Evolutionary conservation across 1,140 invertebrate species (phyloP).

Genomic region (Drosophila mojavensis): DNA sequence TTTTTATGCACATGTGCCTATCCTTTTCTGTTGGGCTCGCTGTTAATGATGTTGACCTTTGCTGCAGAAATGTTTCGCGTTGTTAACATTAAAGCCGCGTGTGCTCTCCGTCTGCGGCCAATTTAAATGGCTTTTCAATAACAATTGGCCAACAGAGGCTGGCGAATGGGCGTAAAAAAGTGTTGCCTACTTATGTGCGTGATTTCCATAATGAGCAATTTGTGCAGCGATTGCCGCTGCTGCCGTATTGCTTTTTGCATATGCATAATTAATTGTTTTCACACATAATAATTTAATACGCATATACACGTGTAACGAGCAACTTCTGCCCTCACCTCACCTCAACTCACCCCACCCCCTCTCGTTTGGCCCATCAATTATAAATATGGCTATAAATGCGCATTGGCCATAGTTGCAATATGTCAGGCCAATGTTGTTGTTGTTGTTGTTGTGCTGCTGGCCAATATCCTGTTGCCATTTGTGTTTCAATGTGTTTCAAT

Average conservation of each 20-base stretch:
- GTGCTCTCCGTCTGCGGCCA: conserved; percentile 38
- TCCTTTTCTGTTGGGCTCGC: not conserved
- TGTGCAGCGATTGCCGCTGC: conserved; percentile 24
- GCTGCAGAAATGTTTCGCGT: conserved; percentile 64
- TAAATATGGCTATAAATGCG: conserved; percentile 51
- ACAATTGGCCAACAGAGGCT: conserved; percentile 21
- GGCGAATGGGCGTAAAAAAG: not conserved
- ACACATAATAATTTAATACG: conserved; percentile 83
- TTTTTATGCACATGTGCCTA: too few species aligned
- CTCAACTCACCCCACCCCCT: not conserved
- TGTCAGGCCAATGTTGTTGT: conserved; percentile 24
- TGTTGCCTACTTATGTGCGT: conserved; percentile 72
- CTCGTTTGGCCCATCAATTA: conserved; percentile 62
- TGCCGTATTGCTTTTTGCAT: conserved; percentile 65
- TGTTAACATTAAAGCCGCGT: conserved; percentile 54
- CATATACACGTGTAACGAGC: conserved; percentile 69
- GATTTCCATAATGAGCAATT: conserved; percentile 76
- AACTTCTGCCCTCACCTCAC: not conserved
- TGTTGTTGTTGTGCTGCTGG: not conserved
- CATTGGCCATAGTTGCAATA: conserved; percentile 63
- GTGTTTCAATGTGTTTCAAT: conserved; percentile 77
- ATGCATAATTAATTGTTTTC: conserved; percentile 83
- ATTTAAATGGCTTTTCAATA: conserved; percentile 78
- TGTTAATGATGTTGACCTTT: conserved; percentile 74
- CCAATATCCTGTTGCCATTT: conserved; percentile 38